Base-by-base conservation (phyloP, 2,888 invertebrate genomes). In the Drosophila nigritarsus region DNA sequence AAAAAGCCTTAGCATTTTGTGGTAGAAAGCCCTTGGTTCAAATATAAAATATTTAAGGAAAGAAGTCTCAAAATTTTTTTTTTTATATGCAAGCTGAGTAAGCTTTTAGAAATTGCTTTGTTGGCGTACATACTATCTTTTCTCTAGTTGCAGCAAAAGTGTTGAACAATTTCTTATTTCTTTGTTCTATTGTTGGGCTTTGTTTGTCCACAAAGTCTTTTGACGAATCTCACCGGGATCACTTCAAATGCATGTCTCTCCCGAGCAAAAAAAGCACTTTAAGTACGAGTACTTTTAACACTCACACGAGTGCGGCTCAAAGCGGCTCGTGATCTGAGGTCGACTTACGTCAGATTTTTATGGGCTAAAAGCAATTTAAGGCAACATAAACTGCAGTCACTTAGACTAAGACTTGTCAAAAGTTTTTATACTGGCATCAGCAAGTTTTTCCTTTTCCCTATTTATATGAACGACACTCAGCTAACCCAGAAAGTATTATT, bases 241-340 rank as follows among this genome's bases (percentile, higher is more conserved):
- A 71, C 75, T 80, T 78, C 59, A 75, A 76, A 68, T 67, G 71
- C 78, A 72, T 59, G 63, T 56, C 40, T 45, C 76, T 65, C 65
- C 64, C 42, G 55, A 62, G 54, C 15, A 71, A 73, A 69, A 75
- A 83, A 76, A 75, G 79, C 83, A 86, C 77, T 86, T 77, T 76
- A 83, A 81, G 68, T 79, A 69, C 78, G 54, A 77, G 78, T 72
- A 77, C 77, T 78, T 83, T 85, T 83, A 79, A 75, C 83, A 82
- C 79, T 82, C 77, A 69, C 77, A 69, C 75, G 58, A 78, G 59
- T 78, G 74, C 69, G 61, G 48, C 70, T 73, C 70, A 73, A 54
- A 75, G 83, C 75, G 75, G 71, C 69, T 77, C 72, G 76, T 83
- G 86, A 83, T 83, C 83, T 83, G 56, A 65, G 74, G 75, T 75